These are phyloP conservation scores for Bhutanitis thaidina DNA, from an alignment of 2,888 invertebrate genomes.

Conservation along the genomic window DNA sequence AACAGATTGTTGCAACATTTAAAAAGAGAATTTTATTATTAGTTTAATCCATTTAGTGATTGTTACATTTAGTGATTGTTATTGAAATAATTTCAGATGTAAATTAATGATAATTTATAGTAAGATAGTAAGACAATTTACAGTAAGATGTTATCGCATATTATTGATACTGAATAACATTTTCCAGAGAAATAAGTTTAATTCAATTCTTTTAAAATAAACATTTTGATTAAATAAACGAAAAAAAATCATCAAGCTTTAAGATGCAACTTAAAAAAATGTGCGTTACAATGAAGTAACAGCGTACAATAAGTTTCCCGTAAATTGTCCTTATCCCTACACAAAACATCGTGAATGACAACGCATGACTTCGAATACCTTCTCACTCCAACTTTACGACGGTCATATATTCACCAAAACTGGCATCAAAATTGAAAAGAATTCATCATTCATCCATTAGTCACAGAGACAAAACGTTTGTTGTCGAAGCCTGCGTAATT, in stretches of 20 bases:
- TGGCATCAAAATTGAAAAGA: constrained; percentile 72
- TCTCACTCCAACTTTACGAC: constrained; percentile 68
- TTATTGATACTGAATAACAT: too few relatives aligned
- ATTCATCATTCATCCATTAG: constrained; percentile 78
- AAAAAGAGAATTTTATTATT: too few relatives aligned
- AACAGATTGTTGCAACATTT: too few relatives aligned
- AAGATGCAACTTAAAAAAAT: constrained; percentile 39
- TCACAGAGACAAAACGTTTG: constrained; percentile 74
- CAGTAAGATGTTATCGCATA: too few relatives aligned
- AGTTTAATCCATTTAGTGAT: too few relatives aligned
- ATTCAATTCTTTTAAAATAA: too few relatives aligned
- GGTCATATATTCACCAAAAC: constrained; percentile 69
- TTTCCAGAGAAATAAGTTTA: too few relatives aligned
- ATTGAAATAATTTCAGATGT: too few relatives aligned
- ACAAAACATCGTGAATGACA: constrained; percentile 67
- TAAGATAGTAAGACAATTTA: too few relatives aligned
- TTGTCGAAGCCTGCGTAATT: constrained; percentile 72
- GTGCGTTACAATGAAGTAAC: constrained; percentile 40
- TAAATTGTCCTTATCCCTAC: constrained; percentile 52
- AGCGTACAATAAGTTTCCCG: constrained; percentile 59
- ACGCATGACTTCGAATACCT: constrained; percentile 61
- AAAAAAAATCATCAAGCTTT: constrained; percentile 16
- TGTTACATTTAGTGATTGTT: too few relatives aligned
- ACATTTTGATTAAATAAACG: too few relatives aligned
- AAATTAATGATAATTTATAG: too few relatives aligned